Percentiles rank a stretch among this genome's conserved stretches.
These are phyloP conservation scores for Cephus sareptanus DNA, from an alignment of 2,888 invertebrate species.

Conservation along the genomic window DNA sequence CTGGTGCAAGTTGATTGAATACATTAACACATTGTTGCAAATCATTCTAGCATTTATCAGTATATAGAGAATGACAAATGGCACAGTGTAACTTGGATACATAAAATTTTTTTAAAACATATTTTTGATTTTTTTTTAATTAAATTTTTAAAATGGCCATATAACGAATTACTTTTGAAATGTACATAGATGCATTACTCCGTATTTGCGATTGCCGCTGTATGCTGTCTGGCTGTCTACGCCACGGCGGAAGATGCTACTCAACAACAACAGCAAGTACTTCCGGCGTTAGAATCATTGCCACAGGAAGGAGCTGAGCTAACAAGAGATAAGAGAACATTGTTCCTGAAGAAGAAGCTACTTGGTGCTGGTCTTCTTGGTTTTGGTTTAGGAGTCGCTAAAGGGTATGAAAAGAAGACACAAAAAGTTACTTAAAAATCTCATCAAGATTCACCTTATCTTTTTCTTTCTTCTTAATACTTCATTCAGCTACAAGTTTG, in stretches of 20 bases:
- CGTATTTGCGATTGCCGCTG: slow-evolving; percentile 27
- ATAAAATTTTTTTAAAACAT: neutral
- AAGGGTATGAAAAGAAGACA: slow-evolving; percentile 47
- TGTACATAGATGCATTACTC: slow-evolving; percentile 42
- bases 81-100: neutral
- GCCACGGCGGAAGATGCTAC: slow-evolving; percentile 26
- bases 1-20: neutral
- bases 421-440: neutral
- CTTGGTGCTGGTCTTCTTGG: slow-evolving; percentile 59
- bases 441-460: neutral
- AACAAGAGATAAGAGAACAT: slow-evolving; percentile 52
- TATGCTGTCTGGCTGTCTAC: slow-evolving; percentile 38
- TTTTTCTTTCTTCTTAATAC: neutral
- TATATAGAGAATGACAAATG: neutral
- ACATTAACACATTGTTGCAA: neutral
- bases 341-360: slow-evolving; percentile 59
- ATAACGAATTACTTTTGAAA: neutral
- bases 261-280: slow-evolving; percentile 20
- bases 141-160: neutral
- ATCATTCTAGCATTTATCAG: neutral
- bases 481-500: slow-evolving; percentile 51
- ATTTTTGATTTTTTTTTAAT: neutral
- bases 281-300: slow-evolving; percentile 19
- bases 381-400: slow-evolving; percentile 56
- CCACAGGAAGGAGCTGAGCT: slow-evolving; percentile 31